Evolutionary conservation across 2,888 invertebrate species (phyloP), one percentile per base, ranked within the genome.

Genomic region (Macrophya annulata): DNA sequence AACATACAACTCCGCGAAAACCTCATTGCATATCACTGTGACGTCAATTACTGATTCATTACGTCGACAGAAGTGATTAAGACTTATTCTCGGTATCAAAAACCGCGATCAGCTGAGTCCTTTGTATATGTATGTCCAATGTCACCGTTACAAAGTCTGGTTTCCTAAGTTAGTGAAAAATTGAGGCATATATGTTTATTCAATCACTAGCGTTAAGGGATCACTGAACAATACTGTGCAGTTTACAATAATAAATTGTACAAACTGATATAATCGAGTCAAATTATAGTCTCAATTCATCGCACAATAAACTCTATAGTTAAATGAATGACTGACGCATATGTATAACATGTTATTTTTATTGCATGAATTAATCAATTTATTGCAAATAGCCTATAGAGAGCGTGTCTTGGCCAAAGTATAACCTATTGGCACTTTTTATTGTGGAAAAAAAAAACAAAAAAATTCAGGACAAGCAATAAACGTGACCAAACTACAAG

Each of bases 171-270:
- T 40, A 40, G 21, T 15, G 21, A 10, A 21, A 25, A 21, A 12
- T 74, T 43, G 1, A 45, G n/a, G n/a, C 45, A 74, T 45, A 74
- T 45, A 45, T 12, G 72, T 74, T 74, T 21, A 45, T 74, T 37
- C 37, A 68, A 25, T 3, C 12, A 62, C 37, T 4, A 68, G 68
- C 12, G 37, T 31, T 37, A 5, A 31, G 0, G 15, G 68, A 68
- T 68, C 37, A 68, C 31, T 37, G 68, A 37, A 68, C 68, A 68
- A 68, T 68, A 68, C 68, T 37, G 68, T n/a, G n/a, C n/a, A n/a
- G 10, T 37, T 10, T 68, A 31, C 37, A 68, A 37, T 68, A 0
- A 37, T 25, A 10, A 62, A 15, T 68, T 37, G 31, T 10, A 25
- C 21, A 62, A 68, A 8, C 8, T 37, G 68, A 15, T 37, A 17